Evolutionary conservation across 2,797 vertebrate species (phyloP).

Genomic region (Adelosebastes latens): DNA sequence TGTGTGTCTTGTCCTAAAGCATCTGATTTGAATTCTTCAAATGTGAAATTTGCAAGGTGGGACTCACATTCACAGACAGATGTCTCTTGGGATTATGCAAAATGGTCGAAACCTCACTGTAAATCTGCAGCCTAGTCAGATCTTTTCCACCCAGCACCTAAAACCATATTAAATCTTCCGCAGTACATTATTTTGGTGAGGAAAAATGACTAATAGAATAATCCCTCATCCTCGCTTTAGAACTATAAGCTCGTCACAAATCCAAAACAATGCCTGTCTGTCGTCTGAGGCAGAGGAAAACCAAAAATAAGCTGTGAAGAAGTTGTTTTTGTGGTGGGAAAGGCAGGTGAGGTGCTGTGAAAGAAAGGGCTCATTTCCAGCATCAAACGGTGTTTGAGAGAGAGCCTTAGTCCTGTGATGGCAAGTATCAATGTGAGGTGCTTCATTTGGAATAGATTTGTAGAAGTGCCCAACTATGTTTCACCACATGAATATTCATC

Average conservation of each 20-base stretch:
- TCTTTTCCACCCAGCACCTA: conserved; percentile 40
- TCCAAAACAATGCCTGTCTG: conserved; percentile 45
- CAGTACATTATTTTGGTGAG: conserved; percentile 25
- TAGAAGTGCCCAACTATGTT: conserved; percentile 6
- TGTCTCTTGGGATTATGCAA: conserved; percentile 69
- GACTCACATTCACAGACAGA: conserved; percentile 50
- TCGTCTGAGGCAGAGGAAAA: not conserved
- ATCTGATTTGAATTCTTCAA: conserved; percentile 52
- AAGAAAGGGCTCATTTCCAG: conserved; percentile 7
- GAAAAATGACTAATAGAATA: conserved; percentile 60
- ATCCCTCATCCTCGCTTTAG: conserved; percentile 40
- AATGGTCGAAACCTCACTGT: conserved; percentile 33
- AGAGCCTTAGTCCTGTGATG: conserved; percentile 7
- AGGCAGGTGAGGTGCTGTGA: conserved; percentile 17
- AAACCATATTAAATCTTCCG: conserved; percentile 46
- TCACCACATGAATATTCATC: conserved; percentile 28
- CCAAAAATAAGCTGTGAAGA: conserved; percentile 11
- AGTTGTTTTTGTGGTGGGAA: not conserved
- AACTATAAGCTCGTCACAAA: conserved; percentile 21
- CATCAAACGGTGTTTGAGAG: not conserved
- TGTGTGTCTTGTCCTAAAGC: conserved; percentile 39
- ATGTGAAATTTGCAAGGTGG: conserved; percentile 55
- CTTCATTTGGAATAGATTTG: conserved; percentile 22
- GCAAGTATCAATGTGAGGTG: not conserved
- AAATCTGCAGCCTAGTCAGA: conserved; percentile 50